Percentiles rank a stretch among this genome's conserved stretches.
Conservation (phyloP, 1,140 invertebrate species). For the Danaus plexippus region DNA sequence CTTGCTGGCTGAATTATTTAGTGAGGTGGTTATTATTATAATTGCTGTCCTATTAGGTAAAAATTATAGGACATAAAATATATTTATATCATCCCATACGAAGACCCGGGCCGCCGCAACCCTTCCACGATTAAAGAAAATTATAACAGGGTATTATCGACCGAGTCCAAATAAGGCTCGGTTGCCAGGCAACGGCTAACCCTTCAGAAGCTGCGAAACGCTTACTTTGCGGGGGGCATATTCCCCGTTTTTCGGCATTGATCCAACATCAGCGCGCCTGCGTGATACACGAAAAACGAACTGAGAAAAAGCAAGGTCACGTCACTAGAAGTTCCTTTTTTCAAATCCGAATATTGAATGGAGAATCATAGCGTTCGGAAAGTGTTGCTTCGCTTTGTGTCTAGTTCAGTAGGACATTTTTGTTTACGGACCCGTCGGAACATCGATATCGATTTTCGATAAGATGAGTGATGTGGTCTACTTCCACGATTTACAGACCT, state of each 20-base stretch:
- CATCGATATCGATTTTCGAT: constrained; percentile 5
- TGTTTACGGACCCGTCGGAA: constrained; percentile 17
- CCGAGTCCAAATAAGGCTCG: constrained; percentile 44
- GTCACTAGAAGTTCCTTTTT: constrained; percentile 63
- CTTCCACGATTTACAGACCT: no score
- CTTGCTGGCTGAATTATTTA: no score
- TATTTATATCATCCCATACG: background rate
- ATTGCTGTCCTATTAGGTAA: no score
- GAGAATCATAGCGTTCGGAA: constrained; percentile 52
- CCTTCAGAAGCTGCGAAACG: constrained; percentile 64
- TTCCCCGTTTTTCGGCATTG: constrained; percentile 66
- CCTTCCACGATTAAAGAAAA: constrained; percentile 58
- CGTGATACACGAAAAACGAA: constrained; percentile 65
- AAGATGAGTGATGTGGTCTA: no score
- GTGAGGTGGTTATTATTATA: no score
- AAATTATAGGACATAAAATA: no score
- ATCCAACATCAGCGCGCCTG: constrained; percentile 61
- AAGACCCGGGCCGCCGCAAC: constrained; percentile 6
- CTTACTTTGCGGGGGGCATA: constrained; percentile 57
- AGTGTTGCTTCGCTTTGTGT: constrained; percentile 39
- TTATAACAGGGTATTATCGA: constrained; percentile 56
- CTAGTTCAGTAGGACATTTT: constrained; percentile 47
- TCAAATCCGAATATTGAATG: constrained; percentile 65
- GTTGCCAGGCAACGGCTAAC: constrained; percentile 62
- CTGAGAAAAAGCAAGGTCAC: constrained; percentile 61